Conservation (phyloP, 2,113 vertebrate species). For the Gorsachius goisagi region DNA sequence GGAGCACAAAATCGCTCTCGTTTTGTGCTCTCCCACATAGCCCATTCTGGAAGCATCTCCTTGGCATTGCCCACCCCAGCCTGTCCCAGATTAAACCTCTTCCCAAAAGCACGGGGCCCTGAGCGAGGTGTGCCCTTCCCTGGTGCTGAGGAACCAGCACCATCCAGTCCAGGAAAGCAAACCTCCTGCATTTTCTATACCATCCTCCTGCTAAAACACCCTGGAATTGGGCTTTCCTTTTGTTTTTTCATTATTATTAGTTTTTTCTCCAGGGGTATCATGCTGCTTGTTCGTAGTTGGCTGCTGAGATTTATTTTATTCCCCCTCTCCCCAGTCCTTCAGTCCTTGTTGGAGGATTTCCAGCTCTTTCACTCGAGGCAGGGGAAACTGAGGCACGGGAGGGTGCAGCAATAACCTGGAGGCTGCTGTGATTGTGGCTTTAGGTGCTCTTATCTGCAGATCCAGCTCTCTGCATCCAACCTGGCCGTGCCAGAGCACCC, state of each 20-base stretch:
- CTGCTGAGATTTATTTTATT: background rate
- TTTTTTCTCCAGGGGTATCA: background rate
- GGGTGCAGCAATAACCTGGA: background rate
- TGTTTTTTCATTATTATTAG: fast-evolving
- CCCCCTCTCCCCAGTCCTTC: background rate
- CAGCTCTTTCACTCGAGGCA: background rate
- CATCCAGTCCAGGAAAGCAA: background rate
- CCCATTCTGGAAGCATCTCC: background rate
- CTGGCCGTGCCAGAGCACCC: fast-evolving
- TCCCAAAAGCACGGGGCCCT: background rate
- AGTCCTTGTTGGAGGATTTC: fast-evolving
- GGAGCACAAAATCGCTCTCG: background rate
- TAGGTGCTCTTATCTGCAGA: background rate
- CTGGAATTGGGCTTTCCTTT: background rate
- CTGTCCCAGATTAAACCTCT: background rate
- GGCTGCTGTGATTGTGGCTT: fast-evolving
- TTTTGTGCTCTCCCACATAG: background rate
- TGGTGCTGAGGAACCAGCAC: background rate
- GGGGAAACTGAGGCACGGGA: background rate
- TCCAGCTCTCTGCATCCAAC: background rate
- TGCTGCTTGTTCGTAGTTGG: background rate
- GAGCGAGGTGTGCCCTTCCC: background rate
- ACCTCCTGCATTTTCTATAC: background rate
- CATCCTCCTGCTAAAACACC: background rate
- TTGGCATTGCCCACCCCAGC: background rate